These are phyloP conservation scores for Pseudomugil tenellus DNA, from an alignment of 2,797 vertebrate genomes.

Conservation along the genomic window DNA sequence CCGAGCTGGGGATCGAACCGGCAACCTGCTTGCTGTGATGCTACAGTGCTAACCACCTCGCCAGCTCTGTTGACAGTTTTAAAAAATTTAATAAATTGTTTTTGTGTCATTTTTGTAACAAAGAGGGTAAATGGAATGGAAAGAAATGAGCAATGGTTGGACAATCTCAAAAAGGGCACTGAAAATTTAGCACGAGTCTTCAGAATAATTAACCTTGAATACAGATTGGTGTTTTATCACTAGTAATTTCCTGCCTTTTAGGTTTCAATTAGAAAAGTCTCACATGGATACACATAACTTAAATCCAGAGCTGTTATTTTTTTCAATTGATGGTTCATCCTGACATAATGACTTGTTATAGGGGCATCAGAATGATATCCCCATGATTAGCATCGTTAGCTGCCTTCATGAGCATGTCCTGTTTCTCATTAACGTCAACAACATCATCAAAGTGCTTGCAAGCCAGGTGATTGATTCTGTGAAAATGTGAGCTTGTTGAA, in stretches of 20 bases:
- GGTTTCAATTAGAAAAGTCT: not conserved
- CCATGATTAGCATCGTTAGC: conserved; percentile 63
- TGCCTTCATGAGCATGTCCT: conserved; percentile 50
- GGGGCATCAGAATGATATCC: conserved; percentile 48
- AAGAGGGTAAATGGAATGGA: too few relatives aligned
- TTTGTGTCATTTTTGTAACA: not conserved
- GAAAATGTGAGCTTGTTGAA: conserved; percentile 9
- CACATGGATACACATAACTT: not conserved
- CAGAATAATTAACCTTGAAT: not conserved
- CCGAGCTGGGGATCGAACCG: too few relatives aligned
- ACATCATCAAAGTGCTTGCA: conserved; percentile 56
- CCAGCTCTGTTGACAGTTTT: not conserved
- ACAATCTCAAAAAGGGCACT: not conserved
- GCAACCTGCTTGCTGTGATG: too few relatives aligned
- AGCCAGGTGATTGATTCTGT: conserved; percentile 60
- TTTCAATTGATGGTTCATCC: conserved; percentile 41
- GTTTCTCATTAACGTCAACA: conserved; percentile 65
- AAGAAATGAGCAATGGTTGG: too few relatives aligned
- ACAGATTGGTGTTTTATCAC: conserved; percentile 6
- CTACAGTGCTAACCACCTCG: too few relatives aligned
- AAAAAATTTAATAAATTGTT: not conserved
- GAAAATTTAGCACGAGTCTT: not conserved
- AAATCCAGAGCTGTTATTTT: too few relatives aligned
- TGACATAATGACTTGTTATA: conserved; percentile 41
- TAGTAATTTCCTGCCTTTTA: not conserved